phyloP scores from a whole-genome alignment of 2,797 vertebrate genomes.

The Holocentrus rufus region DNA sequence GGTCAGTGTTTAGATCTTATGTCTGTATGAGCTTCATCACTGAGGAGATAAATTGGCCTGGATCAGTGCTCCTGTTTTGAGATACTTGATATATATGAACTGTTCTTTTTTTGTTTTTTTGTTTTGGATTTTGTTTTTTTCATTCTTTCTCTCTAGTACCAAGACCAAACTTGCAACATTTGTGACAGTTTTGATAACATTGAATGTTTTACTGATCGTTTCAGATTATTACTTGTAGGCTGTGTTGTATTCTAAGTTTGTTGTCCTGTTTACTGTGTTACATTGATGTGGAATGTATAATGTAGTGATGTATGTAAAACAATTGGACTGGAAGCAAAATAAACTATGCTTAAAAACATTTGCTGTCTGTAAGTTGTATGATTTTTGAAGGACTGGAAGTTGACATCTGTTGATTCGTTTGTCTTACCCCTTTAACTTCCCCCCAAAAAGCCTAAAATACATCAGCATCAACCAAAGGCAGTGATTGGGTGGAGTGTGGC shows the following conservation, averaged over 20 bases:
- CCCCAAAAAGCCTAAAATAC: not conserved
- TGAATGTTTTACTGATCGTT: slow-evolving; percentile 71
- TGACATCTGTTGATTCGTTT: no score
- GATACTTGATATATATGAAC: slow-evolving; percentile 25
- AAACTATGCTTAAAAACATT: slow-evolving; percentile 68
- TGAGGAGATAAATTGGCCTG: slow-evolving; percentile 14
- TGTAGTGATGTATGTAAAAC: slow-evolving; percentile 71
- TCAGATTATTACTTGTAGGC: slow-evolving; percentile 66
- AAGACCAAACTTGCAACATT: slow-evolving; percentile 78
- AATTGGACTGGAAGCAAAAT: slow-evolving; percentile 72
- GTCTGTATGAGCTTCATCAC: not conserved
- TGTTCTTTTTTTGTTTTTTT: slow-evolving; percentile 67
- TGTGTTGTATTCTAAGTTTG: slow-evolving; percentile 66
- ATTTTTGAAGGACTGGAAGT: no score
- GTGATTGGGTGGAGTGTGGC: no score
- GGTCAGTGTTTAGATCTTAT: not conserved
- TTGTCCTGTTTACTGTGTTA: slow-evolving; percentile 70
- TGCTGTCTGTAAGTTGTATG: no score
- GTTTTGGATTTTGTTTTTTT: slow-evolving; percentile 67
- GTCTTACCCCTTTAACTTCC: no score
- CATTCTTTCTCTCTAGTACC: slow-evolving; percentile 72
- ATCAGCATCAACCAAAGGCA: slow-evolving; percentile 1
- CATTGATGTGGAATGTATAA: slow-evolving; percentile 78
- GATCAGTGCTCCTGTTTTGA: slow-evolving; percentile 46
- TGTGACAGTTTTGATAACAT: slow-evolving; percentile 78